phyloP scores from a whole-genome alignment of 1,140 invertebrate genomes.

The Drosophila neocordata region DNA sequence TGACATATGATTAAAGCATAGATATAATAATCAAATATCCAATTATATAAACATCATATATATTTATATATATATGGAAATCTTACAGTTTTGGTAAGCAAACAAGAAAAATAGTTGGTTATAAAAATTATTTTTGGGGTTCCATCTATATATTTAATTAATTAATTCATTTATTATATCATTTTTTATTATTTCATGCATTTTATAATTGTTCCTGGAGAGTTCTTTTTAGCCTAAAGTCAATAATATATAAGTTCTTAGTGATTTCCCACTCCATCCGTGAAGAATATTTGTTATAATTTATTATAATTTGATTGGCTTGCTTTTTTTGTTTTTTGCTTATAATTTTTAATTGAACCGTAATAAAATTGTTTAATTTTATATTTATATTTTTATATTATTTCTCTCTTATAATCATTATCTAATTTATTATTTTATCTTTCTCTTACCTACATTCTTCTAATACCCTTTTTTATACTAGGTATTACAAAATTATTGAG shows the following conservation, averaged over 20 bases:
- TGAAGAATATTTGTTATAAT: not conserved
- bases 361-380: conserved; percentile 2
- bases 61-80: not conserved
- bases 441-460: too few relatives aligned
- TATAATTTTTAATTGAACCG: not conserved
- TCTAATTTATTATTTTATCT: too few relatives aligned
- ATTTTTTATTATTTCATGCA: not conserved
- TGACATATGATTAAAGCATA: conserved; percentile 5
- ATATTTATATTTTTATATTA: not conserved
- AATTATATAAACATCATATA: not conserved
- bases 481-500: too few relatives aligned
- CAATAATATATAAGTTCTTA: not conserved
- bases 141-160: not conserved
- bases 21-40: conserved; percentile 5
- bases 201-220: too few relatives aligned
- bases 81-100: too few relatives aligned
- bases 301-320: not conserved
- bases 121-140: too few relatives aligned
- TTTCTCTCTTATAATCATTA: not conserved
- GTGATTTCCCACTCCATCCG: not conserved
- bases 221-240: too few relatives aligned
- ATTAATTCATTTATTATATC: not conserved
- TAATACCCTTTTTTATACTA: too few relatives aligned
- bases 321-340: not conserved
- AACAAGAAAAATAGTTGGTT: not conserved